phyloP scores from a whole-genome alignment of 2,888 invertebrate genomes.

The Pherbina coryleti region DNA sequence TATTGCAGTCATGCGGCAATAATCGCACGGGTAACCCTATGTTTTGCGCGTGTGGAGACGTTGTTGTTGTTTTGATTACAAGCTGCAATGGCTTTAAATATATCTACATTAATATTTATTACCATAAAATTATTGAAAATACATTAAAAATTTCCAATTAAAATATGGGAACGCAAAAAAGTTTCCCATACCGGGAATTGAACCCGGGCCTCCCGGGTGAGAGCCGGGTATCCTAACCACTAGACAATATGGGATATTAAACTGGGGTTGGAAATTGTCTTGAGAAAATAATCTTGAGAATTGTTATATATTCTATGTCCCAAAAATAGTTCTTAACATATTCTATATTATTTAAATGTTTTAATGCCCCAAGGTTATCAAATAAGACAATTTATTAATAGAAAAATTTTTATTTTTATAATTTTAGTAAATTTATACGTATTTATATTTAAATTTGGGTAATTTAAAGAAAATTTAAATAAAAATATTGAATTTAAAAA shows the following conservation, averaged over 20 bases:
- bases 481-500: too few relatives aligned
- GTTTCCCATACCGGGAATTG: slow-evolving; percentile 88
- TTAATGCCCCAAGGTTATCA: too few relatives aligned
- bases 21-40: background rate
- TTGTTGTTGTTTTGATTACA: background rate
- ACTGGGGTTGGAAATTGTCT: background rate
- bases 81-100: background rate
- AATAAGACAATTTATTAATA: too few relatives aligned
- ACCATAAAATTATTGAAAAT: background rate
- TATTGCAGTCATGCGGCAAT: background rate
- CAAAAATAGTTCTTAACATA: too few relatives aligned
- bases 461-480: too few relatives aligned
- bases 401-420: too few relatives aligned
- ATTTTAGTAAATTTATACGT: too few relatives aligned
- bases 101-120: background rate
- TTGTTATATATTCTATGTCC: too few relatives aligned
- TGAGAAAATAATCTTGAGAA: too few relatives aligned
- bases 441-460: too few relatives aligned
- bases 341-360: too few relatives aligned
- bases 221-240: slow-evolving; percentile 66
- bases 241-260: slow-evolving; percentile 62
- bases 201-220: slow-evolving; percentile 77
- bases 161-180: background rate
- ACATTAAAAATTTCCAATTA: background rate
- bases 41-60: background rate